phyloP scores from a whole-genome alignment of 2,113 vertebrate genomes.

The Campylomormyrus numenius region DNA sequence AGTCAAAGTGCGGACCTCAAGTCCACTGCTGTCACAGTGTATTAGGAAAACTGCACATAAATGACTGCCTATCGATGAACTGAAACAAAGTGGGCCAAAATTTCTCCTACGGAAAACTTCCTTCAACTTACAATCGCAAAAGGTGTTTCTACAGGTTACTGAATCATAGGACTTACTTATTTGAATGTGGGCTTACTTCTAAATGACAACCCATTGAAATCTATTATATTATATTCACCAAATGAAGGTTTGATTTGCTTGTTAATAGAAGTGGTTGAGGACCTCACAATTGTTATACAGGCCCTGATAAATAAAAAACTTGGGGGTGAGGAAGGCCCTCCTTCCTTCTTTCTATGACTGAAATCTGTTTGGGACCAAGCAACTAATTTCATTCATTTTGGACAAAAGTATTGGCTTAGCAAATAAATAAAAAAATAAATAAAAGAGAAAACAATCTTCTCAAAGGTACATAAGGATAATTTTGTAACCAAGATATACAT shows the following conservation, averaged over 20 bases:
- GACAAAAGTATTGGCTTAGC: background rate
- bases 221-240: background rate
- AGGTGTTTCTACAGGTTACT: background rate
- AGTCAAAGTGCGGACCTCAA: background rate
- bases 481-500: background rate
- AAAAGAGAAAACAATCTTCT: background rate
- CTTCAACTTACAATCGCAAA: background rate
- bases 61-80: background rate
- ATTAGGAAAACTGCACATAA: background rate
- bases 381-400: background rate
- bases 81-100: background rate
- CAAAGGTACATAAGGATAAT: background rate
- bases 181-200: background rate
- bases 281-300: too few relatives aligned
- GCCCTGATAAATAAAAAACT: too few relatives aligned
- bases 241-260: background rate
- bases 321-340: background rate
- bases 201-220: background rate
- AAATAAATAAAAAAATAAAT: background rate
- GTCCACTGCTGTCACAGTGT: background rate
- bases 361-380: background rate
- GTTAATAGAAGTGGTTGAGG: background rate
- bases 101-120: background rate
- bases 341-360: background rate
- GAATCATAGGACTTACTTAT: background rate